Conservation (phyloP, 2,888 invertebrate species). For the Machimus rusticus region DNA sequence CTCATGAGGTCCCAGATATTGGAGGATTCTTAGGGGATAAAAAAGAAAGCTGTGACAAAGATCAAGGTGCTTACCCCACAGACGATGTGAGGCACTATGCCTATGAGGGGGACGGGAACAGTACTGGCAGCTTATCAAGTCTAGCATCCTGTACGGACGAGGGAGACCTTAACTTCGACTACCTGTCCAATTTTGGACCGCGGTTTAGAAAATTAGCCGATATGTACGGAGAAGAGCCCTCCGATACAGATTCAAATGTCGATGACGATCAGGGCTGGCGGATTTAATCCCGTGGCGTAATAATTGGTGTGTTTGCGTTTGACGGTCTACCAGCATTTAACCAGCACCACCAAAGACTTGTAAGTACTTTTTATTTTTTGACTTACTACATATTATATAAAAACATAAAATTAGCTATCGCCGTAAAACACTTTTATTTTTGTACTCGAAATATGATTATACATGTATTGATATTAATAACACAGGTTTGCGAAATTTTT, state of each 20-base stretch:
- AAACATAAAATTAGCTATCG: neutral
- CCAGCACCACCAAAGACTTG: slow-evolving; percentile 43
- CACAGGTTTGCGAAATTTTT: too few relatives aligned
- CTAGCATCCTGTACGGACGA: slow-evolving; percentile 93
- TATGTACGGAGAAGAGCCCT: slow-evolving; percentile 91
- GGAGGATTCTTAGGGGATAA: slow-evolving; percentile 90
- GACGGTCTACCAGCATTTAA: slow-evolving; percentile 13
- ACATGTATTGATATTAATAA: too few relatives aligned
- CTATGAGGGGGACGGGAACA: slow-evolving; percentile 96
- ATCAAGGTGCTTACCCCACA: slow-evolving; percentile 89
- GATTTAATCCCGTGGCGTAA: slow-evolving; percentile 53
- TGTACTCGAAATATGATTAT: too few relatives aligned
- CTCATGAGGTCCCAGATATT: slow-evolving; percentile 79
- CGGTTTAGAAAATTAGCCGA: slow-evolving; percentile 92
- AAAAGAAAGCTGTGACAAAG: slow-evolving; percentile 88
- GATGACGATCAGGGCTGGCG: slow-evolving; percentile 86
- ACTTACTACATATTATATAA: neutral
- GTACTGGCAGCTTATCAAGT: slow-evolving; percentile 90
- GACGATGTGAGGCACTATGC: slow-evolving; percentile 98
- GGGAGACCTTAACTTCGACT: slow-evolving; percentile 92
- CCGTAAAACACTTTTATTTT: too few relatives aligned
- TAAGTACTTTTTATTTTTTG: slow-evolving; percentile 10
- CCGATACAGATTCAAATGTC: slow-evolving; percentile 81
- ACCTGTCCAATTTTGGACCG: slow-evolving; percentile 94
- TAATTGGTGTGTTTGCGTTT: slow-evolving; percentile 10